These are phyloP conservation scores for Eclectus roratus DNA, from an alignment of 2,113 vertebrate species.

Conservation along the genomic window DNA sequence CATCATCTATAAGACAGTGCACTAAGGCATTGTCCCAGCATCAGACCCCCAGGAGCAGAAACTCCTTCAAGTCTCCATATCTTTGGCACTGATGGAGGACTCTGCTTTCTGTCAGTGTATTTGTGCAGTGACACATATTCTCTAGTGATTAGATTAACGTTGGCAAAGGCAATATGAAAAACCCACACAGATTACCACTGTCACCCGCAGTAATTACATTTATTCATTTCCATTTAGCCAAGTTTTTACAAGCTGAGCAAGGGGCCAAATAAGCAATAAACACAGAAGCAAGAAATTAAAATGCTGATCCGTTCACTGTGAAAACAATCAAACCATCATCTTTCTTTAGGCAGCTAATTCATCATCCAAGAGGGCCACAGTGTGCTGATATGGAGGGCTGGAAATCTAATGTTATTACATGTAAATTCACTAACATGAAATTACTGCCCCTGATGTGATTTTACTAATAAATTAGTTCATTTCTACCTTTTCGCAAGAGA, in stretches of 20 bases:
- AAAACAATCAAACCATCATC: slow-evolving; percentile 92
- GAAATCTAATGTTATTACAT: slow-evolving; percentile 86
- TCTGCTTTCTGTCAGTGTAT: slow-evolving; percentile 83
- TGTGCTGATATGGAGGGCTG: slow-evolving; percentile 76
- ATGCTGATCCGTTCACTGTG: slow-evolving; percentile 87
- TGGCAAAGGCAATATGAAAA: slow-evolving; percentile 86
- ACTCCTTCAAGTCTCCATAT: neutral
- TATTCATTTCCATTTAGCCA: slow-evolving; percentile 91
- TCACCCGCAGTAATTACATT: slow-evolving; percentile 90
- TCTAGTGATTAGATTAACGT: slow-evolving; percentile 84
- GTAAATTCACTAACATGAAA: slow-evolving; percentile 90
- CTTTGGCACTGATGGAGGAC: slow-evolving; percentile 66
- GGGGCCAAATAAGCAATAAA: slow-evolving; percentile 90
- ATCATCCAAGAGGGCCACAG: slow-evolving; percentile 80
- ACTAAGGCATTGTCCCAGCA: neutral
- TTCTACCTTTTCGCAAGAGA: slow-evolving; percentile 80
- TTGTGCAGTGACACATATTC: slow-evolving; percentile 82
- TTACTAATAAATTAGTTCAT: slow-evolving; percentile 89
- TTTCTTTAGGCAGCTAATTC: slow-evolving; percentile 86
- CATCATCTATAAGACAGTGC: neutral
- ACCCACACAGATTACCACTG: slow-evolving; percentile 86
- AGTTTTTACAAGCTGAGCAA: slow-evolving; percentile 88
- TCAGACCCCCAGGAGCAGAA: neutral
- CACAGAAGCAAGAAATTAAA: slow-evolving; percentile 90
- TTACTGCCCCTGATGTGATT: slow-evolving; percentile 88